Base-by-base conservation (phyloP, 2,888 invertebrate genomes). In the Lasioglossum figueresi region DNA sequence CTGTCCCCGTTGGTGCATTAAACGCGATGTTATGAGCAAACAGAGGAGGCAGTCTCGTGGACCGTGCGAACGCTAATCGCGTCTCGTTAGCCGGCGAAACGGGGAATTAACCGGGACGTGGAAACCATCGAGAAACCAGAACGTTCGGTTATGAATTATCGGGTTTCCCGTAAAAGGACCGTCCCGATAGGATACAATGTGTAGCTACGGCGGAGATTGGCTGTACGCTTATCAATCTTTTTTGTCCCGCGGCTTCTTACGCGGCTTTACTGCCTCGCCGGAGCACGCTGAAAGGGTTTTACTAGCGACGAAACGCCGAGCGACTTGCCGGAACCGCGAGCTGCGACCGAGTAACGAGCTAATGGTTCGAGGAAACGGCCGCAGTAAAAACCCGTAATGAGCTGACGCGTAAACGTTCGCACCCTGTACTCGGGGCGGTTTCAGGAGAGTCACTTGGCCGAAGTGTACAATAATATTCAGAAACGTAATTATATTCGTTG, bases 371-470 rank as follows among this genome's bases (percentile, higher is more conserved):
- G 79, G 90, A 90, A 90, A 90, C 81, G 76, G 70, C 80, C 59
- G 73, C 81, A 56, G 83, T 86, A 88, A 90, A 88, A 88, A 90
- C 48, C 77, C 59, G 82, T 90, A 88, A 89, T 81, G 87, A 89
- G 89, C 76, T 83, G 87, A 68, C 82, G 71, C 80, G 84, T 80
- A 83, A 88, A 82, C 86, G 83, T 88, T 89, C 89, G 84, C 89
- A 83, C 88, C 89, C 88, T 83, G 89, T 80, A 88, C 85, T 79
- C 79, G 79, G 66, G 76, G 59, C 56, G 75, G 77, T 79, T 80
- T 43, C 27, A 16, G 19, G 52, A 52, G 79, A 76, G 76, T 79
- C 66, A 34, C 34, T 34, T 68, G 66, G 37, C 66, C 34, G 19
- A 37, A 23, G 16, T 34, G 66, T 10, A 34, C 34, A 68, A 68